A percentile compares a stretch with the other conserved stretches of the same genome.
phyloP scores from a whole-genome alignment of 2,797 vertebrate genomes.

The Siniperca undulata region DNA sequence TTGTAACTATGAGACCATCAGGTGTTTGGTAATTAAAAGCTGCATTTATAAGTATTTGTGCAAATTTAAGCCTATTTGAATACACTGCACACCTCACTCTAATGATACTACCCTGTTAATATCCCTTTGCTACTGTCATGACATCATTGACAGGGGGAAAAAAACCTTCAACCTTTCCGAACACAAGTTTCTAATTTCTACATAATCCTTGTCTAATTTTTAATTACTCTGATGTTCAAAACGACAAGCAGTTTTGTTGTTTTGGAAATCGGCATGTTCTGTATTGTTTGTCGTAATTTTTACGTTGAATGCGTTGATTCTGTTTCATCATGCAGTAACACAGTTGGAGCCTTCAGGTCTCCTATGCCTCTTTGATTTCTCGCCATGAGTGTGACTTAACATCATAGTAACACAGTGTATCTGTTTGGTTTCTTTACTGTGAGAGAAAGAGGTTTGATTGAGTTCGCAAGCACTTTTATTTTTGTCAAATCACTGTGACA shows the following conservation, averaged over 20 bases:
- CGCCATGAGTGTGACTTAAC: constrained; percentile 42
- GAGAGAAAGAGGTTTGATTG: constrained; percentile 40
- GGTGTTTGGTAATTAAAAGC: constrained; percentile 66
- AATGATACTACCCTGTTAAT: constrained; percentile 70
- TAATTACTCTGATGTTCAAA: constrained; percentile 52
- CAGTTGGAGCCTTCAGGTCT: constrained; percentile 52
- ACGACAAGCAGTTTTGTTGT: constrained; percentile 44
- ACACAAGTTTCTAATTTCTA: constrained; percentile 57
- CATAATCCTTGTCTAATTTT: constrained; percentile 60
- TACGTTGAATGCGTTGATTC: constrained; percentile 39
- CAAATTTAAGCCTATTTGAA: constrained; percentile 60
- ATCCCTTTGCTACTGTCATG: constrained; percentile 53
- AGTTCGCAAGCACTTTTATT: constrained; percentile 71
- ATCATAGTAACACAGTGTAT: constrained; percentile 41
- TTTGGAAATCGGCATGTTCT: constrained; percentile 54
- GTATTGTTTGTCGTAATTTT: constrained; percentile 47
- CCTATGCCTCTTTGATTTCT: constrained; percentile 66
- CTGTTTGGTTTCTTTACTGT: constrained; percentile 36
- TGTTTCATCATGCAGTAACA: constrained; percentile 58
- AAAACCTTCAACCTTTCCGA: constrained; percentile 26
- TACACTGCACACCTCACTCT: constrained; percentile 67
- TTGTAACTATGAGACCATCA: constrained; percentile 67
- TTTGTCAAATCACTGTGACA: constrained; percentile 73
- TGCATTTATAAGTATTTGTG: constrained; percentile 73
- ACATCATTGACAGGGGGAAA: constrained; percentile 15